Evolutionary conservation across 2,888 invertebrate genomes (phyloP).

Genomic region (Itoplectis maculator): DNA sequence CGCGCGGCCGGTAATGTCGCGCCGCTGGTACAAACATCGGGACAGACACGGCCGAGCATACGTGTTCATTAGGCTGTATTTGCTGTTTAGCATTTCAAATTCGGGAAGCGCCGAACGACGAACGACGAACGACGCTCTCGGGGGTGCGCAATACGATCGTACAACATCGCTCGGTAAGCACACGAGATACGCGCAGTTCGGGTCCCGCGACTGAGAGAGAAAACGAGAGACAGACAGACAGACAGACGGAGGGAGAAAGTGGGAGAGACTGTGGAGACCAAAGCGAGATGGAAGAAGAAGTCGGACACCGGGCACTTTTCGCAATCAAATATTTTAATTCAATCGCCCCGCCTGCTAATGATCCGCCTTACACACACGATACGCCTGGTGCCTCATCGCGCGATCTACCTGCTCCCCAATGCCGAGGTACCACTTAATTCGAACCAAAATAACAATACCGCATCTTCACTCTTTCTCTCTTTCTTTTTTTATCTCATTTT

Average conservation of each 20-base stretch:
- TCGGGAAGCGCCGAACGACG: conserved; percentile 70
- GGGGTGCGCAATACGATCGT: conserved; percentile 63
- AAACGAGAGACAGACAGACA: conserved; percentile 38
- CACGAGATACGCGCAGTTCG: conserved; percentile 72
- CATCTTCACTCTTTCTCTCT: too few relatives aligned
- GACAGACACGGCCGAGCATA: conserved; percentile 81
- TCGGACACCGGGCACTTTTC: conserved; percentile 66
- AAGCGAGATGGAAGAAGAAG: too few relatives aligned
- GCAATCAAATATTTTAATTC: conserved; percentile 85
- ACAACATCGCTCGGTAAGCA: conserved; percentile 43
- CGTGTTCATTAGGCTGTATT: conserved; percentile 85
- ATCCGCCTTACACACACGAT: conserved; percentile 76
- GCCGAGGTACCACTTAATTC: conserved; percentile 74
- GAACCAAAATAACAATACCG: conserved; percentile 34
- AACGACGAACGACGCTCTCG: too few relatives aligned
- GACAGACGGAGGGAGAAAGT: conserved; percentile 30
- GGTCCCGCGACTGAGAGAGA: conserved; percentile 46
- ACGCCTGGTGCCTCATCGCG: conserved; percentile 73
- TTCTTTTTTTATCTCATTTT: too few relatives aligned
- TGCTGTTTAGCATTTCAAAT: conserved; percentile 85
- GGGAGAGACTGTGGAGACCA: too few relatives aligned
- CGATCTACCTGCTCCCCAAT: conserved; percentile 51
- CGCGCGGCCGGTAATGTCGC: conserved; percentile 81
- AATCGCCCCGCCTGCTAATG: conserved; percentile 82
- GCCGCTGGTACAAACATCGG: conserved; percentile 81